Evolutionary conservation across 2,797 vertebrate species (phyloP).

Genomic region (Delichon dasypus): DNA sequence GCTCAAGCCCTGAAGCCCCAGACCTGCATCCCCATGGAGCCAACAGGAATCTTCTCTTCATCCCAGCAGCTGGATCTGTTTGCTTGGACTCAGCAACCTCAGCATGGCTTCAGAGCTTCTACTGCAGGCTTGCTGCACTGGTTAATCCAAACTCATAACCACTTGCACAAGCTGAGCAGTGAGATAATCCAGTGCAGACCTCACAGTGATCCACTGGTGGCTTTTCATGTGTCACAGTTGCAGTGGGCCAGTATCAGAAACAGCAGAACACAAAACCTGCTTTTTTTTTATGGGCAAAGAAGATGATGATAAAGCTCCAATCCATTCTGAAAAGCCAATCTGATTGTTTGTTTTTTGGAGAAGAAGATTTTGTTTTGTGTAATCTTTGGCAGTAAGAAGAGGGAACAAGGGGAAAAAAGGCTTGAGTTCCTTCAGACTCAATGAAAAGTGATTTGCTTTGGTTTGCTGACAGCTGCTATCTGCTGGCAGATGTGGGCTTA

Average conservation of each 20-base stretch:
- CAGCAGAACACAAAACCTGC: not conserved
- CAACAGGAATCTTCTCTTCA: not conserved
- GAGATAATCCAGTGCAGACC: not conserved
- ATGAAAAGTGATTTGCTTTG: not conserved
- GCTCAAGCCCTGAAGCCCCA: not conserved
- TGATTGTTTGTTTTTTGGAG: not conserved
- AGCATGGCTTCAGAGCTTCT: not conserved
- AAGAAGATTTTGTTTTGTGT: not conserved
- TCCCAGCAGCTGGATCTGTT: not conserved
- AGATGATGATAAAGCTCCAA: accelerated
- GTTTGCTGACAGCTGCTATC: constrained; percentile 22
- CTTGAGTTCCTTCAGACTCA: not conserved
- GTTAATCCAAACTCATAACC: not conserved
- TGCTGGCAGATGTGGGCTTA: not conserved
- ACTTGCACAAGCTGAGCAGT: not conserved
- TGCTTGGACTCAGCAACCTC: not conserved
- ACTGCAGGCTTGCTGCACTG: not conserved
- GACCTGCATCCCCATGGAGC: not conserved
- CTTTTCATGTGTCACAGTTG: not conserved
- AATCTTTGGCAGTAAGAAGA: not conserved
- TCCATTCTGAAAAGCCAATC: not conserved
- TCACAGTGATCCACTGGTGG: not conserved
- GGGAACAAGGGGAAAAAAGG: not conserved
- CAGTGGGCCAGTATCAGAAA: not conserved
- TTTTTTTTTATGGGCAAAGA: not conserved